Conservation (phyloP, 1,140 invertebrate genomes). For the Neomicropteryx cornuta region DNA sequence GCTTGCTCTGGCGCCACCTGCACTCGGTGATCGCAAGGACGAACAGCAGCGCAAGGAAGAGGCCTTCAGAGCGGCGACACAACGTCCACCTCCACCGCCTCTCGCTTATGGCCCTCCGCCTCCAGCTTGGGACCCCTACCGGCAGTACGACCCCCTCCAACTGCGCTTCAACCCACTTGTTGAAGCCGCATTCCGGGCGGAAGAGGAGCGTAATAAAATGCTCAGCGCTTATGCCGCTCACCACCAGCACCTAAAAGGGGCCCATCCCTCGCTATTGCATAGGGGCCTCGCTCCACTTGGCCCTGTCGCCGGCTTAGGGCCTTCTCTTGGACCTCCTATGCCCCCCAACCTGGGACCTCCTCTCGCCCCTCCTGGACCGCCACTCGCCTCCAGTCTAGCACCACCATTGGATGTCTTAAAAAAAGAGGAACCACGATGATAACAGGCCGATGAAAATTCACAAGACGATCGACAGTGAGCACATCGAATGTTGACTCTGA, state of each 20-base stretch:
- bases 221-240: conserved; percentile 53
- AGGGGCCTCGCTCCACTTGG: conserved; percentile 23
- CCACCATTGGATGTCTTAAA: conserved; percentile 36
- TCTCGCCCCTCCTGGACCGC: conserved; percentile 24
- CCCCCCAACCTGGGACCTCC: conserved; percentile 15
- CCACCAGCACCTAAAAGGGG: conserved; percentile 31
- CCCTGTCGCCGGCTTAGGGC: conserved; percentile 14
- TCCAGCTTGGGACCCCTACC: conserved; percentile 52
- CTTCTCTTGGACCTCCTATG: conserved; percentile 18
- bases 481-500: too few relatives aligned
- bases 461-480: too few relatives aligned
- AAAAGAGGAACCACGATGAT: conserved; percentile 43
- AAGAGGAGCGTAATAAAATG: conserved; percentile 64
- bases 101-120: conserved; percentile 49
- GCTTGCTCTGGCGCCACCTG: conserved; percentile 20
- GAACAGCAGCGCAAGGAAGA: conserved; percentile 28
- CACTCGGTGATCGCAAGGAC: conserved; percentile 26
- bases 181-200: conserved; percentile 57
- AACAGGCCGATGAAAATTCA: conserved; percentile 26
- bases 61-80: conserved; percentile 37
- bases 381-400: too few relatives aligned
- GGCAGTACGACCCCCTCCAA: conserved; percentile 51
- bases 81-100: conserved; percentile 42
- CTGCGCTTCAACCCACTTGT: conserved; percentile 62
- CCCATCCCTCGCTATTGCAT: conserved; percentile 27